Percentiles rank a stretch among this genome's conserved stretches.
These are phyloP conservation scores for Cyprinodon variegatus DNA, from an alignment of 2,113 vertebrate genomes.

Conservation along the genomic window DNA sequence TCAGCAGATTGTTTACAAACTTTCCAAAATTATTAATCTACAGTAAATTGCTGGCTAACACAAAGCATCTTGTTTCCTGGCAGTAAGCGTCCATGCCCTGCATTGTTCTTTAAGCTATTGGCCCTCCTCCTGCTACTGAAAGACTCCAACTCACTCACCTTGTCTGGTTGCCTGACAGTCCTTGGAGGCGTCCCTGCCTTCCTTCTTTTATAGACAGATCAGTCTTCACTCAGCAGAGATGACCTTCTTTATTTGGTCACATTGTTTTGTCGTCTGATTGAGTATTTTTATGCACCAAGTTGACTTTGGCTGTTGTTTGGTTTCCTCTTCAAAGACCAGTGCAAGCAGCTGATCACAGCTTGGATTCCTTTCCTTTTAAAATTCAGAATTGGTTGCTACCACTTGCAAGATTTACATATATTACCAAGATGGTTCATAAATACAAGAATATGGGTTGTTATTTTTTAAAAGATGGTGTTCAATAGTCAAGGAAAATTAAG, in stretches of 20 bases:
- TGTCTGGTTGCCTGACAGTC: conserved; percentile 63
- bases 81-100: conserved; percentile 46
- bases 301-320: conserved; percentile 23
- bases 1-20: conserved; percentile 11
- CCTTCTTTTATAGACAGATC: conserved; percentile 76
- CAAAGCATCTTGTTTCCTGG: conserved; percentile 31
- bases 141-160: conserved; percentile 73
- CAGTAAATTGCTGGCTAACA: conserved; percentile 29
- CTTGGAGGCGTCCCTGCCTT: conserved; percentile 47
- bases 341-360: not conserved
- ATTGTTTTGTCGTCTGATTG: conserved; percentile 44
- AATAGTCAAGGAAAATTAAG: not conserved
- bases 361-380: not conserved
- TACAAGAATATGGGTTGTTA: not conserved
- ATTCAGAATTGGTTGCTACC: not conserved
- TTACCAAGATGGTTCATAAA: not conserved
- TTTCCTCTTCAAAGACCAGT: conserved; percentile 2
- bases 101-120: conserved; percentile 71
- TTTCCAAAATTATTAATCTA: conserved; percentile 11
- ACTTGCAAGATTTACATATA: not conserved
- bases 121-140: conserved; percentile 64
- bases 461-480: not conserved
- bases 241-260: conserved; percentile 77
- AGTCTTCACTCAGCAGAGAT: conserved; percentile 35
- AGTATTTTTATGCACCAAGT: conserved; percentile 46